These are phyloP conservation scores for Aplodontia rufa DNA, from an alignment of 2,113 vertebrate species.

Conservation along the genomic window DNA sequence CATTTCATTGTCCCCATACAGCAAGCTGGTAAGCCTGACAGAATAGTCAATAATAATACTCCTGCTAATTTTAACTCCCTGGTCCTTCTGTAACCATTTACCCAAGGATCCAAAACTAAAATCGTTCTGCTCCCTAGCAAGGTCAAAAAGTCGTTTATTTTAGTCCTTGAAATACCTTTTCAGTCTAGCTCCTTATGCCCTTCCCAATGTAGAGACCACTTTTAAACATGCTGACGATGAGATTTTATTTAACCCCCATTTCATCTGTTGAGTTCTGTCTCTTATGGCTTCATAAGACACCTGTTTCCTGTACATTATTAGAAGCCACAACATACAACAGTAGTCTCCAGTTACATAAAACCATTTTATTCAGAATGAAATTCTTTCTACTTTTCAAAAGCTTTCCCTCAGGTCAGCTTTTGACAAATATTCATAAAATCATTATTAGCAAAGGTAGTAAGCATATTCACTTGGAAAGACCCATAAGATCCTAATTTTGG, in stretches of 20 bases:
- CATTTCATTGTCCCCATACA: background rate
- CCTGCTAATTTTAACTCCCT: constrained; percentile 34
- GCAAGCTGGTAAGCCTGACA: background rate
- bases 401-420: constrained; percentile 18
- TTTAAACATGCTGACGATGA: constrained; percentile 35
- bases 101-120: background rate
- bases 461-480: background rate
- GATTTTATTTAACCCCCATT: background rate
- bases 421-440: constrained; percentile 32
- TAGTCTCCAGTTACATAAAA: background rate
- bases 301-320: constrained; percentile 28
- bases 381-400: constrained; percentile 13
- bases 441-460: background rate
- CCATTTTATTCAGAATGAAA: background rate
- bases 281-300: constrained; percentile 18
- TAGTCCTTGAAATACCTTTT: background rate
- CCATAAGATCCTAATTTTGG: constrained; percentile 31
- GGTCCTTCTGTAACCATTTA: background rate
- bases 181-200: background rate
- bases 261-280: constrained; percentile 47
- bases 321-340: background rate
- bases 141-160: constrained; percentile 15
- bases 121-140: background rate
- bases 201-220: constrained; percentile 18
- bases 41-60: background rate